Base-by-base conservation (phyloP, 2,888 invertebrate species). In the Melieria picta region DNA sequence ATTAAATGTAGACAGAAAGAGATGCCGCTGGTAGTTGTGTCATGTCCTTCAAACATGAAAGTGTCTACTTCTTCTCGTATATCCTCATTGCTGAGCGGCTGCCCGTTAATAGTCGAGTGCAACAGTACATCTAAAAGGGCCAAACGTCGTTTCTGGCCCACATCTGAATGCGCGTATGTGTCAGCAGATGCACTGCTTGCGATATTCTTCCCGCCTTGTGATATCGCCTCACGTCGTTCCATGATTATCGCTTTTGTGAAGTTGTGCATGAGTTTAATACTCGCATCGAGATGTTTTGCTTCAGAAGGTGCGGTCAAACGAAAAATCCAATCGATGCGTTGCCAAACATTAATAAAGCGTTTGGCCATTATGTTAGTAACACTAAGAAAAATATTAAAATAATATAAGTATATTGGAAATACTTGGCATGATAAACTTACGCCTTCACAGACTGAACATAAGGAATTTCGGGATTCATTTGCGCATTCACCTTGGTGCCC, bases 381-480 rank as follows among this genome's bases (percentile, higher is more conserved):
- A 1, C 84, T 84, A 52, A 56, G n/a, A 43, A 5, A 42, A 57
- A 47, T 43, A 11, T 11, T 7, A 6, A 46, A 43, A 43, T 1
- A 9, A 10, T 43, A 48, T 42, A 7, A 30, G 5, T 42, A 16
- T 5, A 10, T 6, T 16, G 13, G 4, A 5, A 48, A 13, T 30
- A 30, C 30, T 30, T 30, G n/a, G n/a, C n/a, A 3, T 7, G 10
- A 57, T 13, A 3, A 55, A 73, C 56, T 80, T 87, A 93, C 93
- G 88, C 88, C 81, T 90, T 89, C 56, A 94, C 91, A n/a, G 92
- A 91, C 79, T 89, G 87, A 0, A 93, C 93, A 82, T 94, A 94
- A 78, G 90, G 89, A 1, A 92, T 91, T 65, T 92, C 88, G 4
- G 88, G 88, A 80, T 92, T 87, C 60, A 87, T 87, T 83, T 94